These are phyloP conservation scores for Metaphire vulgaris DNA, from an alignment of 1,140 invertebrate species.

Conservation along the genomic window DNA sequence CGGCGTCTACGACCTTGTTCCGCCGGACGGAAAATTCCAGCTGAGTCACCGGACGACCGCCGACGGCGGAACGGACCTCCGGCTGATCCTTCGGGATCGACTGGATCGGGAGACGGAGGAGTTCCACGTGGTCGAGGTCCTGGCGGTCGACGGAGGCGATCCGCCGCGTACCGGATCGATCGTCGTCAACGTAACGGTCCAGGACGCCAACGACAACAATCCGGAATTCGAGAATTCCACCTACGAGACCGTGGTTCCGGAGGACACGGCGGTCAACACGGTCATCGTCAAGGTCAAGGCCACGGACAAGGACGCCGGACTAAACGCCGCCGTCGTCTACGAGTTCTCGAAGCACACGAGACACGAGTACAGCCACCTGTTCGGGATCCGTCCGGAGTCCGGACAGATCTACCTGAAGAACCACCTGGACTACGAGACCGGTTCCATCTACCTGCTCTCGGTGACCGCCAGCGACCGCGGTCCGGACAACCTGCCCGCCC, in stretches of 20 bases:
- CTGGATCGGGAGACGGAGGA: constrained; percentile 25
- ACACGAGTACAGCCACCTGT: constrained; percentile 22
- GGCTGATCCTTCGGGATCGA: constrained; percentile 20
- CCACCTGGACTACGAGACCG: constrained; percentile 25
- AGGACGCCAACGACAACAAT: constrained; percentile 46
- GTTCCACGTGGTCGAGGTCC: constrained; percentile 66
- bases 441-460: constrained; percentile 15
- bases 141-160: constrained; percentile 68
- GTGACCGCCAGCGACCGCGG: constrained; percentile 26
- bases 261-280: constrained; percentile 79
- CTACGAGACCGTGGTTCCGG: constrained; percentile 63
- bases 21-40: constrained; percentile 23
- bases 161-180: constrained; percentile 71
- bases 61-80: constrained; percentile 22
- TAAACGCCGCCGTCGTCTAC: constrained; percentile 56
- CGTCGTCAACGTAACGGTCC: constrained; percentile 62
- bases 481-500: constrained; percentile 19
- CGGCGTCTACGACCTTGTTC: constrained; percentile 9
- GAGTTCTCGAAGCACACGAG: constrained; percentile 60
- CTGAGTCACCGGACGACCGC: constrained; percentile 15
- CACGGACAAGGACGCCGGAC: constrained; percentile 41
- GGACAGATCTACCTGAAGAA: constrained; percentile 21
- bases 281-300: constrained; percentile 72
- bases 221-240: constrained; percentile 50
- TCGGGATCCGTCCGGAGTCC: constrained; percentile 21